phyloP scores from a whole-genome alignment of 2,113 vertebrate genomes.

The Psilopogon haemacephalus region DNA sequence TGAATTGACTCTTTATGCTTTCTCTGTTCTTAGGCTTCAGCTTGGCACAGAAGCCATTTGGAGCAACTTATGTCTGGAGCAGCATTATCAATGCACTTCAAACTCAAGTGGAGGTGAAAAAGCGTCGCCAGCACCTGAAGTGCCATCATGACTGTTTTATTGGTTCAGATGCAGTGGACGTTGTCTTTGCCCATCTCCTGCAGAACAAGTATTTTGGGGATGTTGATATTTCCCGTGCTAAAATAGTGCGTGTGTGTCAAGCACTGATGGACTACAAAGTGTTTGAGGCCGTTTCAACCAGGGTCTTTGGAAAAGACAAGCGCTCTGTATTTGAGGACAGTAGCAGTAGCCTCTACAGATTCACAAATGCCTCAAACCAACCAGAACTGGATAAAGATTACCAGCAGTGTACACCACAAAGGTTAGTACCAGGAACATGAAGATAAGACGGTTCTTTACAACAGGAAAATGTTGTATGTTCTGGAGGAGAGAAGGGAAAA shows the following conservation, averaged over 20 bases:
- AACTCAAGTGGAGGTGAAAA: constrained; percentile 89
- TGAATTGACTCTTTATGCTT: not conserved
- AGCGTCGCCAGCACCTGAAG: constrained; percentile 90
- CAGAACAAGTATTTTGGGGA: constrained; percentile 92
- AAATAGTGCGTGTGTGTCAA: constrained; percentile 93
- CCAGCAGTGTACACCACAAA: constrained; percentile 61
- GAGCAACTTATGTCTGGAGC: constrained; percentile 93
- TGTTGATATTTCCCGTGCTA: constrained; percentile 88
- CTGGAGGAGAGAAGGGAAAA: not conserved
- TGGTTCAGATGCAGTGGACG: constrained; percentile 92
- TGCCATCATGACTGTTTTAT: constrained; percentile 91
- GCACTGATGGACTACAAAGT: constrained; percentile 94
- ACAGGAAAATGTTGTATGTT: not conserved
- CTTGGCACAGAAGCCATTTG: constrained; percentile 91
- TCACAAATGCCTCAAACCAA: constrained; percentile 74
- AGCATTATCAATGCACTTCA: constrained; percentile 93
- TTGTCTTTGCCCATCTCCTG: constrained; percentile 88
- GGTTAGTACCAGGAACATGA: constrained; percentile 35
- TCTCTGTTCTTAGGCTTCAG: constrained; percentile 72
- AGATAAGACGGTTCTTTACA: not conserved
- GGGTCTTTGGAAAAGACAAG: constrained; percentile 92
- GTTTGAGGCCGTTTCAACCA: constrained; percentile 89
- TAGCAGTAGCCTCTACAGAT: constrained; percentile 91
- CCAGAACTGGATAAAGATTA: constrained; percentile 74
- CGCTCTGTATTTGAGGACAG: constrained; percentile 90